Percentiles rank a stretch among this genome's conserved stretches.
Conservation (phyloP, 2,888 invertebrate genomes). For the Hydropsyche betteni region DNA sequence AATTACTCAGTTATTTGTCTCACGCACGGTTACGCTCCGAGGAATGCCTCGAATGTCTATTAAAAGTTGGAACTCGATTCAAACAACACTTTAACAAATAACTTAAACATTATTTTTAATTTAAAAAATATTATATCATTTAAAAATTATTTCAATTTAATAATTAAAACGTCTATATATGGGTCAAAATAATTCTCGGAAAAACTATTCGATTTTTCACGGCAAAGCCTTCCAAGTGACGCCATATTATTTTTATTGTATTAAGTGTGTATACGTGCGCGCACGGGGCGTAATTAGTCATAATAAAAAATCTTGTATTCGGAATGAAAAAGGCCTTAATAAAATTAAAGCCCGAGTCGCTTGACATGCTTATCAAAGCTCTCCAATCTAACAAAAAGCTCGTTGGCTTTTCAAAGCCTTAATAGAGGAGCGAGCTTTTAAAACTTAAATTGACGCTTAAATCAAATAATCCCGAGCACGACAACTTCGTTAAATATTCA, state of each 20-base stretch:
- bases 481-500: constrained; percentile 42
- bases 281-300: constrained; percentile 35
- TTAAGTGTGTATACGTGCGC: constrained; percentile 15
- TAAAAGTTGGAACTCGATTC: too few species aligned
- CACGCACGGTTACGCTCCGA: constrained; percentile 36
- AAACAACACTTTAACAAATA: too few species aligned
- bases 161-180: too few species aligned
- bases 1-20: constrained; percentile 40
- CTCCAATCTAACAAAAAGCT: constrained; percentile 45
- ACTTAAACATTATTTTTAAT: too few species aligned
- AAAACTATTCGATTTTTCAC: too few species aligned
- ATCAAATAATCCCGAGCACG: constrained; percentile 46
- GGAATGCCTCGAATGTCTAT: constrained; percentile 9
- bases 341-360: constrained; percentile 35
- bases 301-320: constrained; percentile 40
- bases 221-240: too few species aligned
- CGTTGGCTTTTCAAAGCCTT: constrained; percentile 44
- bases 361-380: constrained; percentile 43
- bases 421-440: constrained; percentile 41
- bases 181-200: too few species aligned
- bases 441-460: constrained; percentile 48
- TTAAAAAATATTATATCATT: too few species aligned
- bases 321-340: constrained; percentile 35
- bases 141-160: too few species aligned
- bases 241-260: too few species aligned